Conservation (phyloP, 1,140 invertebrate species). For the Ectropis grisescens region DNA sequence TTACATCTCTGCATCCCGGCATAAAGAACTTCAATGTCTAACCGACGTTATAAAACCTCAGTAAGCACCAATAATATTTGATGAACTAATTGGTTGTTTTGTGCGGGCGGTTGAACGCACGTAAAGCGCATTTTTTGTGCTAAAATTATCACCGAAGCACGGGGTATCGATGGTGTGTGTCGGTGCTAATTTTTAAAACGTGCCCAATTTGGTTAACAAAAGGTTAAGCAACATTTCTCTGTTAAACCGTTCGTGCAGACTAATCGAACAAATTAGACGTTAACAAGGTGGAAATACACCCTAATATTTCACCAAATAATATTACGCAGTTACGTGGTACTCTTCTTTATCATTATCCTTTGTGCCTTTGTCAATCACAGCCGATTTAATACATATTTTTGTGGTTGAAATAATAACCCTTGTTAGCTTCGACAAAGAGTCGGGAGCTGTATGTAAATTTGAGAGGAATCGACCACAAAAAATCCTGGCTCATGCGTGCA, state of each 20-base stretch:
- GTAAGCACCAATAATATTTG: no score
- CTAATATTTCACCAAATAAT: no score
- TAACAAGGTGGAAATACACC: conserved; percentile 48
- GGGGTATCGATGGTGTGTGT: no score
- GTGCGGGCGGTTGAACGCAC: no score
- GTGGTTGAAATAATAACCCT: conserved; percentile 63
- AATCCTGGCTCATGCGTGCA: conserved; percentile 44
- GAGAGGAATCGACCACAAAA: conserved; percentile 59
- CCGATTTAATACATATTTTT: conserved; percentile 51
- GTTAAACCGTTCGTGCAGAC: no score
- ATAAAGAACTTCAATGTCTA: neutral
- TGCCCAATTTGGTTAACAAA: no score
- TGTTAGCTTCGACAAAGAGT: conserved; percentile 53
- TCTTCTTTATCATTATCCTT: conserved; percentile 29
- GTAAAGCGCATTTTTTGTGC: no score
- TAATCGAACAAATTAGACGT: conserved; percentile 28
- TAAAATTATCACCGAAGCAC: no score
- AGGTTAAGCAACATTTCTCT: no score
- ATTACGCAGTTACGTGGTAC: no score
- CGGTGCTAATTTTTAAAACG: no score
- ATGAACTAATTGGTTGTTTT: no score
- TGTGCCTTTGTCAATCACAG: conserved; percentile 51
- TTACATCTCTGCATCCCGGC: conserved; percentile 4
- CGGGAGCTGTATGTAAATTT: conserved; percentile 63
- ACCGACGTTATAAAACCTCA: conserved; percentile 1